phyloP scores from a whole-genome alignment of 2,113 vertebrate genomes.

The Siphamia tubifer region DNA sequence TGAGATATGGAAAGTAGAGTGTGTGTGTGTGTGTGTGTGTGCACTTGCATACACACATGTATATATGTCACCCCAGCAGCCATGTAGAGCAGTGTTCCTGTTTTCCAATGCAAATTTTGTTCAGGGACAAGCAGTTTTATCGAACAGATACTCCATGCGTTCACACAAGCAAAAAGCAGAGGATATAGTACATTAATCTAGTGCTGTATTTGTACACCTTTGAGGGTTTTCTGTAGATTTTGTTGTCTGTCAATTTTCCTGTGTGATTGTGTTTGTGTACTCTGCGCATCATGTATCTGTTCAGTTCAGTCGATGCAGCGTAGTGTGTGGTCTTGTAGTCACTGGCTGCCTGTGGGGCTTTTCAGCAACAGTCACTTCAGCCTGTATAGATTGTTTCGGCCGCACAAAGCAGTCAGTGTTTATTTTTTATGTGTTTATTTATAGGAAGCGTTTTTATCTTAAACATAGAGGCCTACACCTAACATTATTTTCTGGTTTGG shows the following conservation, averaged over 20 bases:
- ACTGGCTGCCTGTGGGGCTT: constrained; percentile 26
- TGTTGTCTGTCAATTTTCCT: constrained; percentile 5
- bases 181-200: too few species aligned
- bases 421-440: constrained; percentile 16
- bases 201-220: neutral
- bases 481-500: neutral
- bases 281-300: neutral
- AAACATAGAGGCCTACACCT: neutral
- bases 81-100: neutral
- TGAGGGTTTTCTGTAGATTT: constrained; percentile 5
- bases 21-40: too few species aligned
- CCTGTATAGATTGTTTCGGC: constrained; percentile 36
- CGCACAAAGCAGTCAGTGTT: constrained; percentile 9
- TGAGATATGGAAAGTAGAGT: too few species aligned
- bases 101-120: constrained; percentile 39
- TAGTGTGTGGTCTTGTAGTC: constrained; percentile 29
- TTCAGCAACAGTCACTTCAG: constrained; percentile 32
- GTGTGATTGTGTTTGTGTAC: neutral
- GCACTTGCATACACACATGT: neutral
- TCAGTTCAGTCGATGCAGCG: constrained; percentile 20
- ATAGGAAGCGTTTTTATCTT: constrained; percentile 10
- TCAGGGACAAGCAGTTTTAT: constrained; percentile 33
- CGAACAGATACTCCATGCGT: constrained; percentile 1
- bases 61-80: neutral
- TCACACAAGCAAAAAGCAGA: too few species aligned